Evolutionary conservation across 2,113 vertebrate species (phyloP), one percentile per base, ranked within the genome.

Genomic region (Amphiprion percula): DNA sequence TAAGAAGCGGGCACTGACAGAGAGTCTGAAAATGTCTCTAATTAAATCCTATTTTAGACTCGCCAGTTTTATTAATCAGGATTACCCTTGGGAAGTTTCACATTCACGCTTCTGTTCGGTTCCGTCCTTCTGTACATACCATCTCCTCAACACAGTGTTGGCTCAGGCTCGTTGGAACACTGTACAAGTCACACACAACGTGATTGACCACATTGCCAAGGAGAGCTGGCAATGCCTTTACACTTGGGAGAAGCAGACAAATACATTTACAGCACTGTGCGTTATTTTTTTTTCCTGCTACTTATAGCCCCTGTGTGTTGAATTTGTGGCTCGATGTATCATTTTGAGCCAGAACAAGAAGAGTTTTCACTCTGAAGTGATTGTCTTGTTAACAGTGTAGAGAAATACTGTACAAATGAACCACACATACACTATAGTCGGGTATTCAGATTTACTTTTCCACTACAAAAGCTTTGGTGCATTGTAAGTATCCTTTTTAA

Each of bases 141-240:
- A 17, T 19, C 58, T 28, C 49, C 4, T 14, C 33, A 19, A 49
- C 52, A 39, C 47, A 49, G 21, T n/a, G 54, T 62, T 21, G 67
- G 68, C 46, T 46, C 12, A 6, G 41, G 39, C 41, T 30, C 30
- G 47, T 21, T 77, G 55, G 60, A 74, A 67, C 74, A 62, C 23
- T 61, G 69, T 62, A 33, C 3, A 5, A 68, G 77, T 76, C 19
- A 11, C 67, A 61, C 71, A 37, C 50, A 54, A 61, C 1, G 8
- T 83, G 85, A 88, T 77, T 77, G 83, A 86, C 85, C 85, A 77
- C 77, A 78, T 89, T 77, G 78, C 63, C 68, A 55, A 88, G 67
- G 60, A 81, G 65, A 88, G 68, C 7, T 87, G 83, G 70, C 77
- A 87, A 79, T 49, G 70, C 49, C 21, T 82, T 68, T 62, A 65